These are phyloP conservation scores for Brachionus calyciflorus DNA, from an alignment of 1,140 invertebrate genomes.

Conservation along the genomic window DNA sequence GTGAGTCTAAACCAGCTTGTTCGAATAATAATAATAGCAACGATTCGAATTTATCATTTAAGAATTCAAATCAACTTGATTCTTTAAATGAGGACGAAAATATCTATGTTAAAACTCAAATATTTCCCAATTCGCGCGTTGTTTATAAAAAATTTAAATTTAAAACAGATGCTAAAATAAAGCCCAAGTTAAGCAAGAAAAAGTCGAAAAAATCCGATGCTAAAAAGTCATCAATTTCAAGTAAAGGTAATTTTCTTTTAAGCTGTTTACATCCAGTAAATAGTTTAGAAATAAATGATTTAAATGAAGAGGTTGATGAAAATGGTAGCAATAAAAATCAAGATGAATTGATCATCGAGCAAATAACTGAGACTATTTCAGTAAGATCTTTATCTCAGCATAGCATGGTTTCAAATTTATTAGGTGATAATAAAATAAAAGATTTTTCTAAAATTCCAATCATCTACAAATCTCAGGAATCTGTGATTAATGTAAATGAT, in stretches of 20 bases:
- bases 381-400: not conserved
- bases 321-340: too few relatives aligned
- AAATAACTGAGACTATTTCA: not conserved
- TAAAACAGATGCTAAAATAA: not conserved
- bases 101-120: not conserved
- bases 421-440: not conserved
- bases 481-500: too few relatives aligned
- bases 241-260: not conserved
- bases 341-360: not conserved
- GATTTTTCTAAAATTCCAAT: not conserved
- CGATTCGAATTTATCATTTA: not conserved
- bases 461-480: not conserved
- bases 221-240: not conserved
- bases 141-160: not conserved
- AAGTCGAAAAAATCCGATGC: not conserved
- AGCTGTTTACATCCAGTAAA: not conserved
- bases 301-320: not conserved
- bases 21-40: conserved; percentile 12
- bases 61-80: not conserved
- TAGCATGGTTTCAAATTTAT: not conserved
- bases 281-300: not conserved
- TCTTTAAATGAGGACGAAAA: not conserved
- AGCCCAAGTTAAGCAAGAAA: not conserved
- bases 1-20: not conserved
- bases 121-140: not conserved